Evolutionary conservation across 2,888 invertebrate species (phyloP).

Genomic region (Electrophaes corylata): DNA sequence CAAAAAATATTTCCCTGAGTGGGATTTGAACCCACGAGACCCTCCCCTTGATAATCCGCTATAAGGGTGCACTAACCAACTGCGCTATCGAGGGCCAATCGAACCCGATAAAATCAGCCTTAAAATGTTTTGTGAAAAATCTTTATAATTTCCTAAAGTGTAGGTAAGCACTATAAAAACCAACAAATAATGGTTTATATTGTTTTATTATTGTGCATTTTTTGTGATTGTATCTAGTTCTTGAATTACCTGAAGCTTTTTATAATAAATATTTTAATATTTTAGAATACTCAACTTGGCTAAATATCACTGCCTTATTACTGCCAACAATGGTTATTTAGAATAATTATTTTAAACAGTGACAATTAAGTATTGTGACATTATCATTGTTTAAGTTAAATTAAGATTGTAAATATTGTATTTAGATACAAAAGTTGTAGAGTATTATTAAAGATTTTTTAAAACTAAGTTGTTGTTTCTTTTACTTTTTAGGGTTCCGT

Average conservation of each 20-base stretch:
- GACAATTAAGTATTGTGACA: conserved; percentile 58
- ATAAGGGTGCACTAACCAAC: no score
- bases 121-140: no score
- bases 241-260: conserved; percentile 51
- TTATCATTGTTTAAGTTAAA: conserved; percentile 57
- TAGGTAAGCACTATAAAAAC: no score
- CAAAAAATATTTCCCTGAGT: no score
- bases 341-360: conserved; percentile 39
- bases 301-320: conserved; percentile 61
- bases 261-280: conserved; percentile 33
- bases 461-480: conserved; percentile 14
- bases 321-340: conserved; percentile 48
- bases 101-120: no score
- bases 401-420: conserved; percentile 82
- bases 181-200: not conserved
- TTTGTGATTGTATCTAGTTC: conserved; percentile 64
- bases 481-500: not conserved
- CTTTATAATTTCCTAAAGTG: no score
- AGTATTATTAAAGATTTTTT: conserved; percentile 78
- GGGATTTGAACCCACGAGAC: no score
- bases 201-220: conserved; percentile 55
- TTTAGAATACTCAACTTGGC: conserved; percentile 69
- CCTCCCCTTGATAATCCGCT: no score
- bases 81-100: no score
- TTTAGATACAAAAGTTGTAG: conserved; percentile 79